Evolutionary conservation across 1,140 invertebrate genomes (phyloP).

Genomic region (Agrilus planipennis): DNA sequence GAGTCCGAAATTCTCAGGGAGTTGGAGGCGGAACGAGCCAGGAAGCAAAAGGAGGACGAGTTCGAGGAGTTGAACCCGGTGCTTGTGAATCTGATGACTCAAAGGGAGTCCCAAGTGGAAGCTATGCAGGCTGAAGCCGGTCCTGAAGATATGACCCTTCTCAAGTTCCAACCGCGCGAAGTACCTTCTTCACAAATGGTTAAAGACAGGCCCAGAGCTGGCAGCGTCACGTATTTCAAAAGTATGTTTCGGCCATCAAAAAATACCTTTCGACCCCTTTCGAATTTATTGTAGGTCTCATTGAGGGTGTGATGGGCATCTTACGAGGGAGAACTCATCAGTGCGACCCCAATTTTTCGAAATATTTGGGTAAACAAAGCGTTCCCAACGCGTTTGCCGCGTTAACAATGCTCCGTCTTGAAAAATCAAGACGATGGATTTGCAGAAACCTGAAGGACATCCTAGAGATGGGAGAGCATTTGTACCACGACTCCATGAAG

Average conservation of each 20-base stretch:
- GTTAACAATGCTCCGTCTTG: conserved; percentile 21
- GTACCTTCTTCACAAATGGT: no score
- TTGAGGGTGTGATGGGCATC: conserved; percentile 16
- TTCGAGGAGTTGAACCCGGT: neutral
- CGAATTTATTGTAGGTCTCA: conserved; percentile 16
- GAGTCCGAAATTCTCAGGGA: no score
- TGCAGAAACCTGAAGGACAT: conserved; percentile 22
- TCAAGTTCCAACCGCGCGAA: conserved; percentile 11
- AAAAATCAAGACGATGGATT: conserved; percentile 24
- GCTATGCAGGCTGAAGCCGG: neutral
- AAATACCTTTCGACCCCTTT: conserved; percentile 8
- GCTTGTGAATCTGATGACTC: conserved; percentile 1
- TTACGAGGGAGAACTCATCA: conserved; percentile 23
- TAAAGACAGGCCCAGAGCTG: conserved; percentile 11
- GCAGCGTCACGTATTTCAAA: conserved; percentile 17
- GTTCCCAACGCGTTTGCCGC: conserved; percentile 24
- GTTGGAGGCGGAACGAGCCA: no score
- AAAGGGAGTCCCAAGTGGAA: neutral
- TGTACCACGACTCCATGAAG: conserved; percentile 13
- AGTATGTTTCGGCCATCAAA: conserved; percentile 6
- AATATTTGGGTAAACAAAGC: conserved; percentile 22
- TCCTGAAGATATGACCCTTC: neutral
- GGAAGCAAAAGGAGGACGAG: neutral
- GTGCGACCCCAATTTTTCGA: conserved; percentile 21
- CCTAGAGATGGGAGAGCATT: conserved; percentile 20